Conservation (phyloP, 2,113 vertebrate genomes). For the Nothoprocta perdicaria region DNA sequence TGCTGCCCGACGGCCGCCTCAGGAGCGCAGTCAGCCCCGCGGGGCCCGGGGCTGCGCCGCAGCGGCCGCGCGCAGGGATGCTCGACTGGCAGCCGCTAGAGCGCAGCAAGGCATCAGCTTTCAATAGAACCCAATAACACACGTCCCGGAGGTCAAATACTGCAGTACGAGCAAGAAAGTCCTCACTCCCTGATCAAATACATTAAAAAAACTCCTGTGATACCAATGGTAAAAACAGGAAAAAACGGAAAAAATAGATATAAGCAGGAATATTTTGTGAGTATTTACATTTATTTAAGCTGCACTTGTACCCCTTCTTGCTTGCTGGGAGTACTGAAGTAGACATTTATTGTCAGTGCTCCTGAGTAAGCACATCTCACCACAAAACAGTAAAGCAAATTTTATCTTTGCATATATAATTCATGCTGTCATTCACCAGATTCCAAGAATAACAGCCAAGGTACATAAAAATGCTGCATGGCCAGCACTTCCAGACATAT, state of each 20-base stretch:
- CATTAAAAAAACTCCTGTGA: no score
- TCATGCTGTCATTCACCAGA: background rate
- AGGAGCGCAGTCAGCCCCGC: no score
- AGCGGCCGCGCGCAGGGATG: no score
- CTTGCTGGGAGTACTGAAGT: no score
- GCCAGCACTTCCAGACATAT: background rate
- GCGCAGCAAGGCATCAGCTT: background rate
- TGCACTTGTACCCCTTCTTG: background rate
- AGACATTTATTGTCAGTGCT: background rate
- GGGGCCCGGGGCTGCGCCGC: no score
- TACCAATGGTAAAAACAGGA: background rate
- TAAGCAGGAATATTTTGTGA: background rate
- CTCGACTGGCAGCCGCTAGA: background rate
- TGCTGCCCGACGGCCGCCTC: no score
- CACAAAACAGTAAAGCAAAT: background rate
- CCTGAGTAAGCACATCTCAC: no score
- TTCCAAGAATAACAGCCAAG: background rate
- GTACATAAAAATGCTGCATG: background rate
- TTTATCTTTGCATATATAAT: background rate
- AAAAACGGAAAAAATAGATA: background rate
- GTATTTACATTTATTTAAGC: background rate
- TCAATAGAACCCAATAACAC: accelerated
- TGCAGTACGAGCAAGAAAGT: accelerated
- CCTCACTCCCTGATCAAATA: background rate
- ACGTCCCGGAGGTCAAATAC: no score